Percentiles rank a stretch among this genome's conserved stretches.
Conservation (phyloP, 2,113 vertebrate species). For the Pionites leucogaster region DNA sequence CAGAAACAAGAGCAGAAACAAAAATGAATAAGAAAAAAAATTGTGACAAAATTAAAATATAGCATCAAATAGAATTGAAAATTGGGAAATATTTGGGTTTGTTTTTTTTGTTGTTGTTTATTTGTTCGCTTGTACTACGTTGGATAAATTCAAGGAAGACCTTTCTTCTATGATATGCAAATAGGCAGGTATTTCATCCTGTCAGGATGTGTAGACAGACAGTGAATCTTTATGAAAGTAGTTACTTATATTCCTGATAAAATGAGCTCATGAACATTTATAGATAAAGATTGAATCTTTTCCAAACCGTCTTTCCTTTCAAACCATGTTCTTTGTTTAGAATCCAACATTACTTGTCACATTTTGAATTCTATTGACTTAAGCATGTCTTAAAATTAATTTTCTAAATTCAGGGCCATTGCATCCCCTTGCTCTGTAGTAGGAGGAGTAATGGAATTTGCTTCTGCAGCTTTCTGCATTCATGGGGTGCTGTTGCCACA, state of each 20-base stretch:
- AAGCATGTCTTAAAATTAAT: not conserved
- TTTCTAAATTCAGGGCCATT: not conserved
- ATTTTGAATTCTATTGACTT: not conserved
- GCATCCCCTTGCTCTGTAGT: not conserved
- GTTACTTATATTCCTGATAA: not conserved
- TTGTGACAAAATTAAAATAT: not conserved
- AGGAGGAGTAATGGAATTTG: not conserved
- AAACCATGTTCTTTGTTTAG: not conserved
- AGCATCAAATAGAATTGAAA: not conserved
- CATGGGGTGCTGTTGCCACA: not conserved
- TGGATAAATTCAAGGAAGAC: not conserved
- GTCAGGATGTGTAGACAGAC: not conserved
- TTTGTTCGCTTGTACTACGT: not conserved
- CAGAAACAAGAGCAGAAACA: not conserved
- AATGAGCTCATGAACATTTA: not conserved
- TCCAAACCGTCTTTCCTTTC: not conserved
- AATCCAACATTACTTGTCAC: not conserved
- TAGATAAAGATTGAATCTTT: not conserved
- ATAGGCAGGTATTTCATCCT: not conserved
- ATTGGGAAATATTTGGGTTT: not conserved
- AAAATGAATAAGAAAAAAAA: not conserved
- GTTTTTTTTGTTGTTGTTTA: not conserved
- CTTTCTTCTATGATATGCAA: not conserved
- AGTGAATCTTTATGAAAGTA: not conserved
- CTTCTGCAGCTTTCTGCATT: not conserved